Percentiles rank a stretch among this genome's conserved stretches.
phyloP scores from a whole-genome alignment of 1,140 invertebrate species.

The Aphaenogaster rudis region DNA sequence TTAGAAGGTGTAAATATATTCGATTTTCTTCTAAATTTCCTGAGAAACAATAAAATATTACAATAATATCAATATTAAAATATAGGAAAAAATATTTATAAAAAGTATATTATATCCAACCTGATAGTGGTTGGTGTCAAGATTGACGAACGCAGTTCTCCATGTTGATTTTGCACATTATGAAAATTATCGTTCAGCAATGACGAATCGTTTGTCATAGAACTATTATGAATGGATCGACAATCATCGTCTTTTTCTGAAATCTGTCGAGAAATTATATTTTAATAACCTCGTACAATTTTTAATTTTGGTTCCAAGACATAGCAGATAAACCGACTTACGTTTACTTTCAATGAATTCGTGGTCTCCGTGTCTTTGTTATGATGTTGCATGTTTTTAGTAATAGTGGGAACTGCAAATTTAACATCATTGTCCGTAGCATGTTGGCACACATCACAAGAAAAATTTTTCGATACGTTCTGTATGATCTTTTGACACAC shows the following conservation, averaged over 20 bases:
- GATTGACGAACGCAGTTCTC: conserved; percentile 83
- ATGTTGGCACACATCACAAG: conserved; percentile 82
- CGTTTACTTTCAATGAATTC: conserved; percentile 81
- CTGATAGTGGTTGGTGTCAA: conserved; percentile 84
- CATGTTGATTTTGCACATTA: conserved; percentile 83
- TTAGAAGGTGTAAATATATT: conserved; percentile 97
- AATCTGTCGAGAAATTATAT: conserved; percentile 68
- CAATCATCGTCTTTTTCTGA: conserved; percentile 84
- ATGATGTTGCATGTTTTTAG: conserved; percentile 79
- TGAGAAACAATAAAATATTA: conserved; percentile 78
- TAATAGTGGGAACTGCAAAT: conserved; percentile 82
- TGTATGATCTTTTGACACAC: conserved; percentile 85
- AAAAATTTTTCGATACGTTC: conserved; percentile 80
- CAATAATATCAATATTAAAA: neutral
- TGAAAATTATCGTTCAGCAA: conserved; percentile 83
- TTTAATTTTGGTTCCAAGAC: neutral
- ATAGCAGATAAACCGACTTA: neutral
- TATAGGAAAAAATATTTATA: neutral
- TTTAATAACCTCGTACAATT: neutral
- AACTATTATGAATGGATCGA: conserved; percentile 81
- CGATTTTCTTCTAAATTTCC: conserved; percentile 96
- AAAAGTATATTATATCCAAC: conserved; percentile 59
- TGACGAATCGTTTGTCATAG: conserved; percentile 78
- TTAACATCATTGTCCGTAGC: conserved; percentile 80
- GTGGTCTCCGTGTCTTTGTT: conserved; percentile 82